Base-by-base conservation (phyloP, 2,797 vertebrate species). In the Austrolebias charrua region DNA sequence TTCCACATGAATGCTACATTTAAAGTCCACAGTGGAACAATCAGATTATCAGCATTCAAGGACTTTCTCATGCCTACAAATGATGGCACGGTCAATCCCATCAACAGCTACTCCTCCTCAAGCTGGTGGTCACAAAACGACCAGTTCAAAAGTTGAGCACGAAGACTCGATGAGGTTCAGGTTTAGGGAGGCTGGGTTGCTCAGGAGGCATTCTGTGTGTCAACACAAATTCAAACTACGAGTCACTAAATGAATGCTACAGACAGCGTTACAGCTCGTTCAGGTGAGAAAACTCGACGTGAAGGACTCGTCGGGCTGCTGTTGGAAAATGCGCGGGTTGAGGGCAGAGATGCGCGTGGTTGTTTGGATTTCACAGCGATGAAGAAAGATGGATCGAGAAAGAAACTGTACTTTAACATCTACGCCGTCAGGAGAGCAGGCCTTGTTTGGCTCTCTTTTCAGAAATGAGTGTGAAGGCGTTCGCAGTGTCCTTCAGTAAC, bases 401-500 rank as follows among this genome's bases (percentile, higher is more conserved):
- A 52, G 68, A 78, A 59, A 60, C 66, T 71, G 62, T 43, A 58
- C 38, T 64, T 78, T 6, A 13, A 53, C 67, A 66, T 60, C 5
- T 4, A 51, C 64, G 24, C 69, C 18, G 50, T 95, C 91, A 95
- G 75, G 94, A 91, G 61, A 90, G 86, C 14, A 16, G 0, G 10
- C 63, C 80, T 72, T 75, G 62, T 63, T 71, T 75, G 44, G 76
- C 66, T 83, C 92, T 94, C 78, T 94, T 96, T 63, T 95, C 93
- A 19, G 92, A 94, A 82, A 98, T 96, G 77, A 91, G 90, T 55
- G 93, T 93, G 70, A 99, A 90, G 18, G 93, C 86, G 43, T 97
- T 94, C 28, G 93, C 89, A 0, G 97, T 99, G 86, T 99, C 98
- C 90, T 94, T 96, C 76, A 99, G 92, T 90, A 99, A 91, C 68